Evolutionary conservation across 2,113 vertebrate genomes (phyloP), one percentile per base, ranked within the genome.

Genomic region (Platycercus adscitus): DNA sequence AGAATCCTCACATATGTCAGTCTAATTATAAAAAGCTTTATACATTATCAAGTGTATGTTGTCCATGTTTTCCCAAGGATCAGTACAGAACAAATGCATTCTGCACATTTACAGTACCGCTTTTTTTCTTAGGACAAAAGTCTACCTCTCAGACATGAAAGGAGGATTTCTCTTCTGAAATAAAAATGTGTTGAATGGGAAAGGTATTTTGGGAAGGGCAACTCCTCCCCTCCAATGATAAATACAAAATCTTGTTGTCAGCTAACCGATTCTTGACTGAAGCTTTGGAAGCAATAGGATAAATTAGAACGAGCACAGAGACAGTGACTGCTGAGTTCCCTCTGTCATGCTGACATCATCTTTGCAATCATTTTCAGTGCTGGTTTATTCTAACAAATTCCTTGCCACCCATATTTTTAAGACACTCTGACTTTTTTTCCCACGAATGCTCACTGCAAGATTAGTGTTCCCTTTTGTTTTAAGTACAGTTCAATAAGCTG

Each of bases 1-100:
- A 81, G 77, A 97, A 89, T 80, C n/a, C 33, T 78, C 70, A 92
- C 91, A 91, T 89, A 95, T 95, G 92, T 83, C 81, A 89, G 58
- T 77, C 46, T 82, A 70, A 56, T 18, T 46, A 26, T 35, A 85
- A 49, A n/a, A 75, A 31, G 18, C n/a, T 25, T 71, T 47, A 20
- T 47, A 41, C 28, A 23, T 91, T 95, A 97, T 71, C 69, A 81
- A 94, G 41, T 44, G 16, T 55, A 55, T n/a, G 24, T 93, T 97
- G 37, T 77, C 73, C 56, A 50, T 63, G 68, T 89, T 93, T 96
- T 20, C 13, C 85, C 65, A 83, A 91, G 81, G 81, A 94, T 95
- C 92, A 72, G 58, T 86, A 78, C 28, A 83, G 41, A 87, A 13
- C 81, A 96, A 64, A 63, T 0, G 21, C 68, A 63, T 96, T 95